Evolutionary conservation across 2,888 invertebrate species (phyloP).

Genomic region (Napeogenes sylphis): DNA sequence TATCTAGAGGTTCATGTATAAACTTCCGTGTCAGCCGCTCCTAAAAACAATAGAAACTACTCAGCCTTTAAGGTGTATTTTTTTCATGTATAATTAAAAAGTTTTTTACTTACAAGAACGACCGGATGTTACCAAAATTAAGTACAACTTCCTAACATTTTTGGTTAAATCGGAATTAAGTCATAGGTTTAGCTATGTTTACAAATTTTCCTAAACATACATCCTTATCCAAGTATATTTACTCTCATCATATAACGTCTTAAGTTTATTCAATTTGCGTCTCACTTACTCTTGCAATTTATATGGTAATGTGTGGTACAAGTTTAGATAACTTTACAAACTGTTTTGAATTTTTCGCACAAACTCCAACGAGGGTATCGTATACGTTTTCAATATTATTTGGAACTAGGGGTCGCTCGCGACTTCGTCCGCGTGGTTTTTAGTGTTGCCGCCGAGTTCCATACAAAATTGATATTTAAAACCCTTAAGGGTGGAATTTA

Average conservation of each 20-base stretch:
- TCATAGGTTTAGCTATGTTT: neutral
- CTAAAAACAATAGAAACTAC: neutral
- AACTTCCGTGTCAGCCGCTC: too few species aligned
- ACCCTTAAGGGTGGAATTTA: too few species aligned
- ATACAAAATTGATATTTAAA: too few species aligned
- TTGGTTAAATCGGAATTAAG: neutral
- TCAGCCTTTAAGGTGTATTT: neutral
- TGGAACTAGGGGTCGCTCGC: too few species aligned
- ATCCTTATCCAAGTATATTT: constrained; percentile 2
- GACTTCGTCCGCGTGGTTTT: too few species aligned
- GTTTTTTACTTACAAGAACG: neutral
- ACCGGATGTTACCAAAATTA: neutral
- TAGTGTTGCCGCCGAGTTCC: too few species aligned
- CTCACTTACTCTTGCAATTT: constrained; percentile 7
- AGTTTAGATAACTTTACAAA: neutral
- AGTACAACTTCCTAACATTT: neutral
- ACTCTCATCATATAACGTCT: neutral
- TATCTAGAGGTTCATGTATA: too few species aligned
- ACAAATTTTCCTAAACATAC: constrained; percentile 2
- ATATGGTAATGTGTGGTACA: constrained; percentile 4
- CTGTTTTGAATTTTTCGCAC: neutral
- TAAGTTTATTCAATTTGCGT: neutral
- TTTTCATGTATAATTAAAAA: neutral
- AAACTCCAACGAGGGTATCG: too few species aligned
- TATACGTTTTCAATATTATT: too few species aligned